These are phyloP conservation scores for Poeciliopsis infans DNA, from an alignment of 2,797 vertebrate genomes.

Conservation along the genomic window DNA sequence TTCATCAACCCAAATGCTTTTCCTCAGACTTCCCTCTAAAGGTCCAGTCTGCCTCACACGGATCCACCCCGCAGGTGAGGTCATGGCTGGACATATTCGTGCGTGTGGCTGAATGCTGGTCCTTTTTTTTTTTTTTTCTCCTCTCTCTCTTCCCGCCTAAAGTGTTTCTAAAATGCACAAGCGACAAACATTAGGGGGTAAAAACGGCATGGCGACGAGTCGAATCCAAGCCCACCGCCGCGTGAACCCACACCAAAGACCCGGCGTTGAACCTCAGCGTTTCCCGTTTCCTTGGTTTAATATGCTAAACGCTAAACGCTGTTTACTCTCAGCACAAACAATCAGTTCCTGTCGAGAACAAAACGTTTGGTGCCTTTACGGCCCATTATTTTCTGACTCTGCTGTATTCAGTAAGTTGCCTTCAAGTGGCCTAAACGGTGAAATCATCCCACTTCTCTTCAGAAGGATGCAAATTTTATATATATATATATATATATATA, in stretches of 20 bases:
- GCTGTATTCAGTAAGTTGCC: conserved; percentile 7
- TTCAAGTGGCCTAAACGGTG: conserved; percentile 23
- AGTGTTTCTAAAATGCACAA: not conserved
- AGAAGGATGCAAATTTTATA: conserved; percentile 13
- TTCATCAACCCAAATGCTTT: conserved; percentile 2
- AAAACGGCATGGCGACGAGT: conserved; percentile 27
- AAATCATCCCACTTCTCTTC: conserved; percentile 32
- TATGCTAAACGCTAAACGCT: conserved; percentile 2
- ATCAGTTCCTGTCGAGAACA: conserved; percentile 15
- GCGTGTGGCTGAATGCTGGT: conserved; percentile 23
- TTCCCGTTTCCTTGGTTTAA: conserved; percentile 30
- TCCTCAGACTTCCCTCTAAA: not conserved
- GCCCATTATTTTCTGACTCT: not conserved
- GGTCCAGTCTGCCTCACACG: conserved; percentile 8
- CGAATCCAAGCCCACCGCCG: conserved; percentile 5
- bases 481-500: not conserved
- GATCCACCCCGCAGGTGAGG: conserved; percentile 42
- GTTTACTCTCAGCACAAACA: conserved; percentile 14
- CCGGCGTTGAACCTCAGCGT: conserved; percentile 27
- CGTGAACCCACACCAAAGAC: conserved; percentile 62
- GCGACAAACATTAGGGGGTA: conserved; percentile 18
- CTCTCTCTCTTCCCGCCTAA: not conserved
- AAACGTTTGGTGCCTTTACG: conserved; percentile 28
- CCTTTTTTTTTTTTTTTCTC: not conserved
- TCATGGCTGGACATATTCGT: conserved; percentile 11